phyloP scores from a whole-genome alignment of 2,888 invertebrate species.

The Panzeria rudis region DNA sequence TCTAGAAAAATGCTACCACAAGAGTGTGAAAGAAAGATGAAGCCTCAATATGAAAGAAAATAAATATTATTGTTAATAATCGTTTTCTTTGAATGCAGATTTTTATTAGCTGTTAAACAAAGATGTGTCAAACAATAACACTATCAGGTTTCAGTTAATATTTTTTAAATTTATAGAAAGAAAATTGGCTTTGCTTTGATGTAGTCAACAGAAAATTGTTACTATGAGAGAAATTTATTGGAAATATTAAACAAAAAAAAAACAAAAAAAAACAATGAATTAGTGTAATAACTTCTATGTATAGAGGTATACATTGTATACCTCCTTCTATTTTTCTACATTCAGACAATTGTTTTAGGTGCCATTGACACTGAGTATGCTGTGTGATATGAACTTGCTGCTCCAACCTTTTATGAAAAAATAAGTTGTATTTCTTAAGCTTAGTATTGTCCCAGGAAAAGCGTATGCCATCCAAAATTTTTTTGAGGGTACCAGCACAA shows the following conservation, averaged over 20 bases:
- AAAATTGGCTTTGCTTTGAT: not conserved
- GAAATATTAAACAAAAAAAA: not conserved
- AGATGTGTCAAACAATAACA: slow-evolving; percentile 15
- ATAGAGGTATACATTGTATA: no score
- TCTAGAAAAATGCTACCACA: not conserved
- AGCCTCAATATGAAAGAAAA: slow-evolving; percentile 14
- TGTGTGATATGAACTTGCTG: no score
- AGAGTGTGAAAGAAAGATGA: not conserved
- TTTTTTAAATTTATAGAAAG: not conserved
- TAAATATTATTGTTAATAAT: not conserved
- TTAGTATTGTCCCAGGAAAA: no score
- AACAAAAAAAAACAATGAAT: not conserved
- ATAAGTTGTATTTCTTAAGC: no score
- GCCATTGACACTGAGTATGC: no score
- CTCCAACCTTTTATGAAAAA: no score
- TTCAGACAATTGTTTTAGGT: no score
- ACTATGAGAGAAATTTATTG: not conserved
- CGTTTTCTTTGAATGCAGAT: not conserved
- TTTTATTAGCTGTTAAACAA: slow-evolving; percentile 12
- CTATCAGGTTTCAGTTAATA: slow-evolving; percentile 35
- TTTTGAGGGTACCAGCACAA: no score
- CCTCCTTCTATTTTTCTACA: no score
- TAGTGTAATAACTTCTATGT: no score
- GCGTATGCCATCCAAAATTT: no score
- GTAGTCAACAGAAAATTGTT: not conserved